A percentile compares a stretch with the other conserved stretches of the same genome.
phyloP scores from a whole-genome alignment of 2,888 invertebrate genomes.

The Caenorhabditis doughertyi region DNA sequence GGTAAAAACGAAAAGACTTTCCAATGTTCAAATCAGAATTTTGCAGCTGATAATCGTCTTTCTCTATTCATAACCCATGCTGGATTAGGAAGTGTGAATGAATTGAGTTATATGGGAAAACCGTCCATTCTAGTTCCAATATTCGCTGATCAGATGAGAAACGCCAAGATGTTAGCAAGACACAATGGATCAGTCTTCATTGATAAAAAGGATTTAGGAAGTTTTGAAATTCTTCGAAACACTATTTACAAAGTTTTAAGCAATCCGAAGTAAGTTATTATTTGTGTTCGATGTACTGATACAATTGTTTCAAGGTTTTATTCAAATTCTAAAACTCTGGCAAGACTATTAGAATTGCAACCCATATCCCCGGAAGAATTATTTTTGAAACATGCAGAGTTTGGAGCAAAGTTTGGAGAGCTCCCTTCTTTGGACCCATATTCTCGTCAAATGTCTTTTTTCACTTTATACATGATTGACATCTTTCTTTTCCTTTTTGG shows the following conservation, averaged over 20 bases:
- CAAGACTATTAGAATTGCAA: slow-evolving; percentile 30
- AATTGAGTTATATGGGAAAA: slow-evolving; percentile 55
- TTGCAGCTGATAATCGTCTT: slow-evolving; percentile 41
- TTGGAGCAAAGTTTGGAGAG: slow-evolving; percentile 46
- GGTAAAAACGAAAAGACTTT: not conserved
- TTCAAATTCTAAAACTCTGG: slow-evolving; percentile 21
- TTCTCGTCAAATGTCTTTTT: slow-evolving; percentile 44
- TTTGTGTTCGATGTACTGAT: not conserved
- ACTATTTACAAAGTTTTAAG: not conserved
- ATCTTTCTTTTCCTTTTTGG: slow-evolving; percentile 13
- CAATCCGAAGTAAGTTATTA: not conserved
- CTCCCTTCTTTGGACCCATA: slow-evolving; percentile 44
- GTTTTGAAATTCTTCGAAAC: slow-evolving; percentile 38
- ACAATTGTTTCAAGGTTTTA: not conserved
- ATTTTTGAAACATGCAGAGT: slow-evolving; percentile 43
- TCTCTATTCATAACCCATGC: slow-evolving; percentile 61
- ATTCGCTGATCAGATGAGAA: slow-evolving; percentile 71
- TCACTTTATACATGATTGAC: slow-evolving; percentile 51
- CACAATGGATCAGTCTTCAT: slow-evolving; percentile 64
- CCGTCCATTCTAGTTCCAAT: slow-evolving; percentile 60
- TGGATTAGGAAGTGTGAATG: slow-evolving; percentile 58
- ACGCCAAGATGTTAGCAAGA: slow-evolving; percentile 67
- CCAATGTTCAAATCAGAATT: not conserved
- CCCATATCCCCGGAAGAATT: slow-evolving; percentile 44
- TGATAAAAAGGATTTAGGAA: slow-evolving; percentile 59